Evolutionary conservation across 2,113 vertebrate genomes (phyloP).

Genomic region (Haplotaxodon microlepis): DNA sequence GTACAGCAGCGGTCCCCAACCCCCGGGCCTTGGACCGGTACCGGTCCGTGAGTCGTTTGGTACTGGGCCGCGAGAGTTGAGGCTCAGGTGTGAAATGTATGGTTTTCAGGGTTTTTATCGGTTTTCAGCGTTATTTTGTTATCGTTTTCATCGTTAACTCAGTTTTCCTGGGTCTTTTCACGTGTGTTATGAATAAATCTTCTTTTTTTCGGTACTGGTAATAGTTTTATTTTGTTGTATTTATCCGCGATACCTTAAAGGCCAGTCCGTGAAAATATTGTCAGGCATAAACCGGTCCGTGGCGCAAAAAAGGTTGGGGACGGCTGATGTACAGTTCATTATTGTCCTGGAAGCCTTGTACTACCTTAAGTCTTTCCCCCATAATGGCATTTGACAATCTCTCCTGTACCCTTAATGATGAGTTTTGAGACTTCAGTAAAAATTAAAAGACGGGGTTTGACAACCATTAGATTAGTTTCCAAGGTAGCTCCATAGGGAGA

Average conservation of each 20-base stretch:
- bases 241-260: not conserved
- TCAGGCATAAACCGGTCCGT: not conserved
- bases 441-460: not conserved
- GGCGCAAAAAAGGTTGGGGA: not conserved
- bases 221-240: not conserved
- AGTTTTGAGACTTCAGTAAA: not conserved
- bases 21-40: rapidly evolving
- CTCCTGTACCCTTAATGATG: not conserved
- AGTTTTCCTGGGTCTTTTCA: not conserved
- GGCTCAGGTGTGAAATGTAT: not conserved
- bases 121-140: not conserved
- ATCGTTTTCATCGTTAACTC: not conserved
- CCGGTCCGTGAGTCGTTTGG: not conserved
- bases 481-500: not conserved
- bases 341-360: not conserved
- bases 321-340: not conserved
- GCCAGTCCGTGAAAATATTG: not conserved
- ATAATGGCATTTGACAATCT: not conserved
- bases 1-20: not conserved
- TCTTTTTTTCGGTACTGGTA: not conserved
- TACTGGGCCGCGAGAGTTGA: not conserved
- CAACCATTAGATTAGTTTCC: not conserved
- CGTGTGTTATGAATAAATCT: not conserved
- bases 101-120: not conserved
- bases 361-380: not conserved